These are phyloP conservation scores for Papilio aristodemus DNA, from an alignment of 1,140 invertebrate species.

Conservation along the genomic window DNA sequence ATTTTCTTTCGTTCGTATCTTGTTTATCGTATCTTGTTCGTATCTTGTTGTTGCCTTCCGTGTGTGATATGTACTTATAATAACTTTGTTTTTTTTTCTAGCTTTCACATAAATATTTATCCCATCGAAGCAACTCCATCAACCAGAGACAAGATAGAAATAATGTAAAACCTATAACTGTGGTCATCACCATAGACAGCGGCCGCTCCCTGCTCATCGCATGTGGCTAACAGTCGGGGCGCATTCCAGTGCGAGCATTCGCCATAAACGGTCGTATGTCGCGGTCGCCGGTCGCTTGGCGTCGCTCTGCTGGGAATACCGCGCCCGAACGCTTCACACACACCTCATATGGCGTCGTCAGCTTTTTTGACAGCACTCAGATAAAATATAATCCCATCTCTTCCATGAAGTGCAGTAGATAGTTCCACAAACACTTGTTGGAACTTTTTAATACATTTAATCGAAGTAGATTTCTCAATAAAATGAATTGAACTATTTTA, in stretches of 20 bases:
- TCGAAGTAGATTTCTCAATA: slow-evolving; percentile 11
- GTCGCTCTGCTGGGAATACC: slow-evolving; percentile 59
- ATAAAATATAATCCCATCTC: slow-evolving; percentile 41
- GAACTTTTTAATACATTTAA: slow-evolving; percentile 16
- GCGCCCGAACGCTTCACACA: slow-evolving; percentile 64
- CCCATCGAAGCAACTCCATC: neutral
- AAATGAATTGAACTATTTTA: neutral
- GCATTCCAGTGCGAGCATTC: slow-evolving; percentile 72
- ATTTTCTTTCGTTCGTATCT: too few species aligned
- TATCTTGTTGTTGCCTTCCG: too few species aligned
- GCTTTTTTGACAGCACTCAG: slow-evolving; percentile 57
- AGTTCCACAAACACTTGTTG: neutral
- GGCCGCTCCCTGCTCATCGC: slow-evolving; percentile 39
- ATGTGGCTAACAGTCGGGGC: slow-evolving; percentile 43
- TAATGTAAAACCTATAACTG: slow-evolving; percentile 15
- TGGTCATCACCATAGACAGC: slow-evolving; percentile 6
- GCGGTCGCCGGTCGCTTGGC: slow-evolving; percentile 53
- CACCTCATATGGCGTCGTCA: slow-evolving; percentile 52
- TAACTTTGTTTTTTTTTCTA: too few species aligned
- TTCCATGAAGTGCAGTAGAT: slow-evolving; percentile 34
- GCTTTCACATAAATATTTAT: neutral
- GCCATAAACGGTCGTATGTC: slow-evolving; percentile 68
- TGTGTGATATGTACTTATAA: too few species aligned
- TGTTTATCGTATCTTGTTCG: too few species aligned
- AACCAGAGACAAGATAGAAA: neutral